These are phyloP conservation scores for Ditylenchus dipsaci DNA, from an alignment of 1,140 invertebrate species.

Conservation along the genomic window DNA sequence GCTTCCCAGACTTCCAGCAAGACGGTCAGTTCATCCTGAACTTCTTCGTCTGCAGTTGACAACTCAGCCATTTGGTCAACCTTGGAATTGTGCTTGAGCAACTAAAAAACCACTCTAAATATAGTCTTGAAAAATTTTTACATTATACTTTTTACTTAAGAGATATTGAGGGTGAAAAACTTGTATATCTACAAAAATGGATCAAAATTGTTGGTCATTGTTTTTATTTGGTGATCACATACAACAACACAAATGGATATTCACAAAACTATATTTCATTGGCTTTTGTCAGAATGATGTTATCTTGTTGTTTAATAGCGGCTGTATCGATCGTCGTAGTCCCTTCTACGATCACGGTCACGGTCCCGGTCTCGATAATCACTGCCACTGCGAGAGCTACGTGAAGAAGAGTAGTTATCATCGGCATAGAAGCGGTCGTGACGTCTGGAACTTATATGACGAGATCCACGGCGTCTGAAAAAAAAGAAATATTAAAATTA, in stretches of 20 bases:
- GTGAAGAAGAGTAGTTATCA: slow-evolving; percentile 16
- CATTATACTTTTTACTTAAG: too few relatives aligned
- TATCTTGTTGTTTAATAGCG: not conserved
- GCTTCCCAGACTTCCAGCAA: slow-evolving; percentile 32
- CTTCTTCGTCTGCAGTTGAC: slow-evolving; percentile 1
- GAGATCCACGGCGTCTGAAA: slow-evolving; percentile 15
- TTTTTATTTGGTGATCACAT: not conserved
- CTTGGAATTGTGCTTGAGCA: too few relatives aligned
- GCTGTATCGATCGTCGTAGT: not conserved
- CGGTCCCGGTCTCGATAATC: slow-evolving; percentile 18
- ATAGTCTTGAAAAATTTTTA: too few relatives aligned
- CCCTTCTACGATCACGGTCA: not conserved
- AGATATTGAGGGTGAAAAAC: too few relatives aligned
- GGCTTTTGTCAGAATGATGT: not conserved
- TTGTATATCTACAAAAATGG: too few relatives aligned
- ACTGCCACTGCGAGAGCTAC: slow-evolving; percentile 21
- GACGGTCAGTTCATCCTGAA: slow-evolving; percentile 23
- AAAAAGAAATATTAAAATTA: too few relatives aligned
- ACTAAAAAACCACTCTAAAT: too few relatives aligned
- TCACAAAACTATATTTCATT: not conserved
- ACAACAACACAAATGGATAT: not conserved
- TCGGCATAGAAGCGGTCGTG: slow-evolving; percentile 35
- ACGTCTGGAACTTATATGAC: slow-evolving; percentile 12
- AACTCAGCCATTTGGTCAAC: not conserved
- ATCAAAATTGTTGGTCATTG: too few relatives aligned